phyloP scores from a whole-genome alignment of 2,888 invertebrate species.

The Hoplodrina ambigua region DNA sequence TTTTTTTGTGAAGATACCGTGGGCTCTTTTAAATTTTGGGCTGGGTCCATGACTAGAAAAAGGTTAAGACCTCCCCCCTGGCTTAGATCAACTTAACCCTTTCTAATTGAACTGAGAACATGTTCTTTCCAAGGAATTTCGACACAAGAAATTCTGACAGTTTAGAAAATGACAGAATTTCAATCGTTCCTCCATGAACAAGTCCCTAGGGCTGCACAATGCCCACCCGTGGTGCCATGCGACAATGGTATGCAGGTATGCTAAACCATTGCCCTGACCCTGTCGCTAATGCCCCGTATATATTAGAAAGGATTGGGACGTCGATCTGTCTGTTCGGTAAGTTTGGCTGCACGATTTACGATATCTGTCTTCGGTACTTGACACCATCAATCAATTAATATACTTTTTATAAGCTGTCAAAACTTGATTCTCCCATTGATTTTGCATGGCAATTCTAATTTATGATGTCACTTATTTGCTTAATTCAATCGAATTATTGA shows the following conservation, averaged over 20 bases:
- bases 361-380: background rate
- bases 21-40: too few species aligned
- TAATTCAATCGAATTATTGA: too few species aligned
- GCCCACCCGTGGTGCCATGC: conserved; percentile 72
- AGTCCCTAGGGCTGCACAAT: conserved; percentile 15
- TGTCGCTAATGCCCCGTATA: conserved; percentile 60
- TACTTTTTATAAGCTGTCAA: too few species aligned
- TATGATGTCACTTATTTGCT: conserved; percentile 32
- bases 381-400: too few species aligned
- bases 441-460: too few species aligned
- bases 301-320: conserved; percentile 62
- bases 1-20: too few species aligned
- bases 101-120: background rate
- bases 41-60: too few species aligned
- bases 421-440: too few species aligned
- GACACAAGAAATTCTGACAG: background rate
- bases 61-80: too few species aligned
- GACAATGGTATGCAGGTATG: conserved; percentile 68
- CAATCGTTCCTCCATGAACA: conserved; percentile 17
- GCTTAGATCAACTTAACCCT: background rate
- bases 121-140: background rate
- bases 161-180: background rate
- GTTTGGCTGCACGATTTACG: conserved; percentile 50
- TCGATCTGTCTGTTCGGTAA: conserved; percentile 53
- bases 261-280: conserved; percentile 60